phyloP scores from a whole-genome alignment of 2,797 vertebrate genomes.

The Microctenopoma steveboyesi region DNA sequence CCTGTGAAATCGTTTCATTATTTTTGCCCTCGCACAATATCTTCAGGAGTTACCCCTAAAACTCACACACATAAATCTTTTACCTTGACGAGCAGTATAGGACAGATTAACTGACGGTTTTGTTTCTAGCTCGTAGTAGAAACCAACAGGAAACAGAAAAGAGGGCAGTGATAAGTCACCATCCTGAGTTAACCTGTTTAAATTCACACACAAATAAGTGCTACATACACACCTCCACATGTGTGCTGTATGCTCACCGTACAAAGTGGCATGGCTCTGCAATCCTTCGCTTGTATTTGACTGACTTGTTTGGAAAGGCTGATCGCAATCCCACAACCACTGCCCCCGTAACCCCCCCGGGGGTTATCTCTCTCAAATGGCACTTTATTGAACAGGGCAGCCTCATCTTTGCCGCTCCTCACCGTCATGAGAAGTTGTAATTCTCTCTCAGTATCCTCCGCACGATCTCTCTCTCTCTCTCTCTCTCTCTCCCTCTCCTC shows the following conservation, averaged over 20 bases:
- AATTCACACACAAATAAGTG: not conserved
- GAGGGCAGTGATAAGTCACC: not conserved
- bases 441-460: conserved; percentile 83
- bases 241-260: not conserved
- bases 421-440: conserved; percentile 77
- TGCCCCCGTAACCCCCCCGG: conserved; percentile 35
- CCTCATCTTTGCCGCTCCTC: conserved; percentile 69
- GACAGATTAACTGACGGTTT: not conserved
- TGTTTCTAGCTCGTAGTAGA: not conserved
- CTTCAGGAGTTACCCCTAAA: not conserved
- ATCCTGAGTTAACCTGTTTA: not conserved
- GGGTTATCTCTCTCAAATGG: conserved; percentile 70
- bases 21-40: not conserved
- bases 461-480: conserved; percentile 79
- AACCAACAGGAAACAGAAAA: not conserved
- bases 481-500: conserved; percentile 71
- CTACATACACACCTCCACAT: not conserved
- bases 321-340: conserved; percentile 66
- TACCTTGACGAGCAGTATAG: not conserved
- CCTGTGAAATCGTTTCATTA: not conserved
- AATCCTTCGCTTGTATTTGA: not conserved
- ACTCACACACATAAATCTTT: not conserved
- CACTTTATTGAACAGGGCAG: conserved; percentile 73
- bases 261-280: not conserved
- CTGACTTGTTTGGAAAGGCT: conserved; percentile 63